Percentiles rank a stretch among this genome's conserved stretches.
Evolutionary conservation across 2,113 vertebrate genomes (phyloP).

Genomic region (Dicentrarchus labrax): DNA sequence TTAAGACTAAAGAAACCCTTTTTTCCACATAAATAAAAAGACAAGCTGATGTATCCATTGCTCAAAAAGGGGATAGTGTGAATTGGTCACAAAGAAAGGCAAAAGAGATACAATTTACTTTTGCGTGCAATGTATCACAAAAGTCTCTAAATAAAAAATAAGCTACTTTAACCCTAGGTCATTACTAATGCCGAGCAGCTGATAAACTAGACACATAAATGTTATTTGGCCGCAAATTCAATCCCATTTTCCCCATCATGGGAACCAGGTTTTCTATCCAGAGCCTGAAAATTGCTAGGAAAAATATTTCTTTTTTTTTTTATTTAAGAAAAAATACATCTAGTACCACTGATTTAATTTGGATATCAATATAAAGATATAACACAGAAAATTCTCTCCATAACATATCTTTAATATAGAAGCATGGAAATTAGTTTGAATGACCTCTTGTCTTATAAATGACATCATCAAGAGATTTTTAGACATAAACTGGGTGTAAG

Average conservation of each 20-base stretch:
- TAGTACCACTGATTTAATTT: slow-evolving; percentile 53
- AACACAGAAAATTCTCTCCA: slow-evolving; percentile 25
- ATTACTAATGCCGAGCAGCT: slow-evolving; percentile 11
- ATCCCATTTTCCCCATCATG: slow-evolving; percentile 38
- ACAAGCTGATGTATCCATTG: background rate
- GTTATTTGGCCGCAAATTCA: slow-evolving; percentile 71
- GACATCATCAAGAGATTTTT: slow-evolving; percentile 24
- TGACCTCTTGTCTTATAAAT: slow-evolving; percentile 9
- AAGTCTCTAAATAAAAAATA: slow-evolving; percentile 21
- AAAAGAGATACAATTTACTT: slow-evolving; percentile 32
- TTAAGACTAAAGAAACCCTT: slow-evolving; percentile 2
- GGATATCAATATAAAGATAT: slow-evolving; percentile 70
- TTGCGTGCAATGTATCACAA: slow-evolving; percentile 18
- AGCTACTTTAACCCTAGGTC: background rate
- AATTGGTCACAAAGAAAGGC: slow-evolving; percentile 42
- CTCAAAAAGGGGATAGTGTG: slow-evolving; percentile 22
- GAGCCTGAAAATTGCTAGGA: slow-evolving; percentile 54
- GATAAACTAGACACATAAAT: slow-evolving; percentile 29
- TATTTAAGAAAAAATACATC: slow-evolving; percentile 68
- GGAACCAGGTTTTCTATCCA: slow-evolving; percentile 37
- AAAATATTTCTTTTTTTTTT: slow-evolving; percentile 56
- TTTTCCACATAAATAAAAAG: slow-evolving; percentile 4
- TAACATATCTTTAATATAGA: background rate
- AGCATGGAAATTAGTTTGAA: slow-evolving; percentile 2
- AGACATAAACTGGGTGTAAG: slow-evolving; percentile 32